A percentile compares a stretch with the other conserved stretches of the same genome.
These are phyloP conservation scores for Cynocephalus volans DNA, from an alignment of 2,113 vertebrate genomes.

Conservation along the genomic window DNA sequence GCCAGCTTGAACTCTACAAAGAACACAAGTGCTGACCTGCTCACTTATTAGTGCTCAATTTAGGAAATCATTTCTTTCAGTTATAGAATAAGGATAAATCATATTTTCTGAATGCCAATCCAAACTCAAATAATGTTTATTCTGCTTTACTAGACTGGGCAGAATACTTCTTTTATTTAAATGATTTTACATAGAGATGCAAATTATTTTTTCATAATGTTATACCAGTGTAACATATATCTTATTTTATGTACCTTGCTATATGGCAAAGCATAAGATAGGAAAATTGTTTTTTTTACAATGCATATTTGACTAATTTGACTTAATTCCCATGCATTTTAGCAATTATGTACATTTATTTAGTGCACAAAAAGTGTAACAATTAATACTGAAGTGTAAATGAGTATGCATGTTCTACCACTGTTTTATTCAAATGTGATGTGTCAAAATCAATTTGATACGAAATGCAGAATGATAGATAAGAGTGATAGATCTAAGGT, in stretches of 20 bases:
- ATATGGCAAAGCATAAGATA: not conserved
- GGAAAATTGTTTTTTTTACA: slow-evolving; percentile 27
- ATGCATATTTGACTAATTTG: slow-evolving; percentile 75
- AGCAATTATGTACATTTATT: slow-evolving; percentile 84
- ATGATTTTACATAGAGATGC: not conserved
- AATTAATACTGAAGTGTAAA: slow-evolving; percentile 86
- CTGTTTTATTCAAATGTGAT: slow-evolving; percentile 86
- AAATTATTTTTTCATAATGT: slow-evolving; percentile 59
- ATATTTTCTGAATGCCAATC: not conserved
- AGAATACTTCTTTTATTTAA: slow-evolving; percentile 47
- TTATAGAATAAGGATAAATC: not conserved
- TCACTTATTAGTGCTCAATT: not conserved
- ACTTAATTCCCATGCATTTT: slow-evolving; percentile 78
- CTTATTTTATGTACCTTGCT: slow-evolving; percentile 24
- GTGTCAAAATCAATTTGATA: slow-evolving; percentile 84
- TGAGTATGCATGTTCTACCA: slow-evolving; percentile 83
- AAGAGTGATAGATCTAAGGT: slow-evolving; percentile 54
- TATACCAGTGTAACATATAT: not conserved
- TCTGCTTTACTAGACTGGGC: not conserved
- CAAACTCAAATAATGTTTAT: slow-evolving; percentile 33
- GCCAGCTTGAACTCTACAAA: not conserved
- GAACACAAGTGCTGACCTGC: not conserved
- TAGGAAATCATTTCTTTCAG: slow-evolving; percentile 15
- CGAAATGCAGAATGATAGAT: slow-evolving; percentile 79
- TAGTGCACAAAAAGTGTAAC: slow-evolving; percentile 82